Evolutionary conservation across 1,140 invertebrate genomes (phyloP).

Genomic region (Penaeus vannamei): DNA sequence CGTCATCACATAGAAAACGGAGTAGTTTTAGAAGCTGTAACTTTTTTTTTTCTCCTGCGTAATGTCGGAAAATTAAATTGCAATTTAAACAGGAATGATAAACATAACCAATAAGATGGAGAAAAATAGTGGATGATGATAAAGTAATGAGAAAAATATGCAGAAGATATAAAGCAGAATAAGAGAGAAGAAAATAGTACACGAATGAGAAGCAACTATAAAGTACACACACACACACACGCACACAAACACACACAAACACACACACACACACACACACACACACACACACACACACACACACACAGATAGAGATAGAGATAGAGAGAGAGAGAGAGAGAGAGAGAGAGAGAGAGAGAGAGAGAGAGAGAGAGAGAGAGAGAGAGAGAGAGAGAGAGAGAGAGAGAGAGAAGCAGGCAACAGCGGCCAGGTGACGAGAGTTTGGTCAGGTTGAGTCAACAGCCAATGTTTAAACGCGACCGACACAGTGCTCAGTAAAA

Average conservation of each 20-base stretch:
- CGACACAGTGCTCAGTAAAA: conserved; percentile 62
- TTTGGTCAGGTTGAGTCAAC: conserved; percentile 65
- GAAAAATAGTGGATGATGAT: too few relatives aligned
- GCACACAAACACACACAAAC: too few relatives aligned
- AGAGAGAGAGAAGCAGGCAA: background rate
- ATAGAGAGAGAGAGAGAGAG: background rate
- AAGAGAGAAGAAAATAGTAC: background rate
- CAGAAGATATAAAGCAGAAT: background rate
- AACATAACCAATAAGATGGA: too few relatives aligned
- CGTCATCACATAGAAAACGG: too few relatives aligned
- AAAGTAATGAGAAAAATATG: too few relatives aligned
- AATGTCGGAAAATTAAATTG: too few relatives aligned
- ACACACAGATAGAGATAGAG: background rate
- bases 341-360: background rate
- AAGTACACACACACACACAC: too few relatives aligned
- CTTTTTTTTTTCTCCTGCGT: too few relatives aligned
- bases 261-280: too few relatives aligned
- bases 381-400: background rate
- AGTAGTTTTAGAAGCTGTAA: too few relatives aligned
- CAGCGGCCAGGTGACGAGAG: conserved; percentile 57
- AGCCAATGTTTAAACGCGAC: conserved; percentile 56
- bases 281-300: background rate
- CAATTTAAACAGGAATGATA: too few relatives aligned
- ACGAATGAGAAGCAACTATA: background rate
- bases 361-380: background rate